A percentile compares a stretch with the other conserved stretches of the same genome.
These are phyloP conservation scores for Gallinago media DNA, from an alignment of 2,113 vertebrate species.

Conservation along the genomic window DNA sequence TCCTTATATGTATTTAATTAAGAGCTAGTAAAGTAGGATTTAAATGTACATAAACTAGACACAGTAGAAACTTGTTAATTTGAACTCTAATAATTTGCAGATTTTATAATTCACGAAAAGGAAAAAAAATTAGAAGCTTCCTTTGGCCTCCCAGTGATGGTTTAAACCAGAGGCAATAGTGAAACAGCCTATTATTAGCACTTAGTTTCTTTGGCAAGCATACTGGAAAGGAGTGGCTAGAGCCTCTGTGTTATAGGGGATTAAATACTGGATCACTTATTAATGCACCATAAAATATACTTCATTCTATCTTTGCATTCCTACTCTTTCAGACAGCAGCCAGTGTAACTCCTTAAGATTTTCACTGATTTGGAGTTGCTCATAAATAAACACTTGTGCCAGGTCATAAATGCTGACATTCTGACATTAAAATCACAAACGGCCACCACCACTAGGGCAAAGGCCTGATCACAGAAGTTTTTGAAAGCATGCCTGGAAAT, in stretches of 20 bases:
- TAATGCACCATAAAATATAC: neutral
- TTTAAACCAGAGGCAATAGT: neutral
- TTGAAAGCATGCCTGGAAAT: neutral
- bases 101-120: slow-evolving; percentile 33
- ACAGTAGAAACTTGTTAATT: slow-evolving; percentile 56
- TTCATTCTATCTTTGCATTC: neutral
- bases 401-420: neutral
- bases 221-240: neutral
- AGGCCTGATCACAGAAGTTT: neutral
- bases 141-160: neutral
- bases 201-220: neutral
- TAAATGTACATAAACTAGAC: slow-evolving; percentile 33
- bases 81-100: slow-evolving; percentile 31
- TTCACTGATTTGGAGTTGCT: neutral
- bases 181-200: neutral
- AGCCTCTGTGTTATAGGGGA: neutral
- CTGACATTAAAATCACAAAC: neutral
- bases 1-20: slow-evolving; percentile 49
- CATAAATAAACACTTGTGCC: neutral
- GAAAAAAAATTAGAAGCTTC: neutral
- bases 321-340: neutral
- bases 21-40: slow-evolving; percentile 46
- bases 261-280: neutral
- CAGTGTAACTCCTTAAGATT: neutral
- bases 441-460: too few species aligned